Base-by-base conservation (phyloP, 2,797 vertebrate species). In the Naso thynnoides region DNA sequence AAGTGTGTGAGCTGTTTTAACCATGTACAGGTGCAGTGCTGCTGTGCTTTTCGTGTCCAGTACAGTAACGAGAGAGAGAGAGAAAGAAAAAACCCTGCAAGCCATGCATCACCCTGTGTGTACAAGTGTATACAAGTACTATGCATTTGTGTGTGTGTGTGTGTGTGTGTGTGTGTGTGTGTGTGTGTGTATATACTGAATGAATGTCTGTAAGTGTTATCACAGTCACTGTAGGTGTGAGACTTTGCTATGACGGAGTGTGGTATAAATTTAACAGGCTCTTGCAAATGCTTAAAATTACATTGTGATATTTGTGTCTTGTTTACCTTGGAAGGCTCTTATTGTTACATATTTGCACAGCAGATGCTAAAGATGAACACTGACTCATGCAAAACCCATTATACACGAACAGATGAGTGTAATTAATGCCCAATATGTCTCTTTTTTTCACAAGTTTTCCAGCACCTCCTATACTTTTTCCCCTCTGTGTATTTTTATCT, bases 191-290 rank as follows among this genome's bases (percentile, higher is more conserved):
- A 24, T 73, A 67, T 58, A 45, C 73, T 70, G 67, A 47, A 57
- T 65, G 66, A 72, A 79, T 60, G 79, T 77, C 78, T 82, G 58
- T 73, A 78, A 73, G 84, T 84, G 87, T 88, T 86, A 81, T 90
- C 87, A 85, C 89, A 87, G 84, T 77, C n/a, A 56, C 76, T 39
- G 77, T 74, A 87, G 87, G 91, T 91, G 91, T 76, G 75, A 92
- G 90, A 88, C 81, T 84, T 85, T 79, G 66, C 66, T 72, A 48
- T 85, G 83, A 87, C 58, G 70, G 68, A 79, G 87, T 49, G 70
- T 76, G 70, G 75, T 59, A 76, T 59, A 49, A 59, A 82, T 78
- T 52, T 41, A 83, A 76, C 76, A 78, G 83, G 26, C 82, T 73
- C 52, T n/a, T 86, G 45, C 77, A 78, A 83, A 85, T 15, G 41